Base-by-base conservation (phyloP, 2,113 vertebrate genomes). In the Lontra canadensis region DNA sequence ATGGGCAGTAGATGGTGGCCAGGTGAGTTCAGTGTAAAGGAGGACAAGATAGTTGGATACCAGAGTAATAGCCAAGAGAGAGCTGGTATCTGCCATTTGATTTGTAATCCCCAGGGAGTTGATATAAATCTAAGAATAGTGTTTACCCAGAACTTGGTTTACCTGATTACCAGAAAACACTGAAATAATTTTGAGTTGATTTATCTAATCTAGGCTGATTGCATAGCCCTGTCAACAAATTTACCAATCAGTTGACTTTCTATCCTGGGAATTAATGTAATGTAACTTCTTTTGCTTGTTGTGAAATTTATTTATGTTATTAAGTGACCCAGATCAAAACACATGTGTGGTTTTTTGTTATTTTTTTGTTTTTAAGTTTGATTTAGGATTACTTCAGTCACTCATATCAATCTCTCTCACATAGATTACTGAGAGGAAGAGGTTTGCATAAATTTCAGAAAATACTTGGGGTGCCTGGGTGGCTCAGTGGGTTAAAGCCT, bases 281-380 rank as follows among this genome's bases (percentile, higher is more conserved):
- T 84, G 0, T 17, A 90, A 7, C 13, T 44, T 93, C 6, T 7
- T 71, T 34, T 39, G 29, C 2, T 87, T 7, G 59, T 23, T 90
- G 17, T 76, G 31, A 93, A 91, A 94, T 57, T 6, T 82, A 76
- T 91, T 90, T 88, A 25, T 78, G n/a, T n/a, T 96, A 29, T 79
- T 93, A 80, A 91, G 3, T 65, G 18, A 90, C 1, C 6, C 69
- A 18, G 4, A 87, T 92, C 1, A 42, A n/a, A 71, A 94, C 49
- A 74, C 1, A 21, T 79, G 3, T 25, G 20, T 80, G 15, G 44
- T 83, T 71, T 71, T 2, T n/a, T 76, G 25, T n/a, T 42, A 36
- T 44, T 84, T 84, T 84, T 69, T 73, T 82, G 17, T 44, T 87
- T 78, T 83, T 78, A 88, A 11, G 23, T 71, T 63, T 84, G 13